These are phyloP conservation scores for Mormyrus proboscirostris DNA, from an alignment of 2,797 vertebrate genomes.

Conservation along the genomic window DNA sequence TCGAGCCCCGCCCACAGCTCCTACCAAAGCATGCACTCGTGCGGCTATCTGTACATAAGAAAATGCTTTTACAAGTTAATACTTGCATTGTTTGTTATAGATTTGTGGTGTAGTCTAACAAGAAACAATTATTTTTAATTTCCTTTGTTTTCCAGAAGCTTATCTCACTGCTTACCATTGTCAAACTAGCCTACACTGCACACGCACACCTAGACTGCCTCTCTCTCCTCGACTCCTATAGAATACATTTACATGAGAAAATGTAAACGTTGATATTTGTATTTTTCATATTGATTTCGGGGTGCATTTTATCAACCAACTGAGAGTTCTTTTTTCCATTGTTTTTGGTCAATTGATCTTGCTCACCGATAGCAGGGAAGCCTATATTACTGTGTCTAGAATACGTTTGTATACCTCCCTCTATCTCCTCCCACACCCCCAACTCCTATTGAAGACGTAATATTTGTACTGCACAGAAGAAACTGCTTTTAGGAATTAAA, in stretches of 20 bases:
- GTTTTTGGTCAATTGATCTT: background rate
- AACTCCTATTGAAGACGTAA: too few relatives aligned
- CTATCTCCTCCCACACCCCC: too few relatives aligned
- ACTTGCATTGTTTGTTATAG: background rate
- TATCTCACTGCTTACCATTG: background rate
- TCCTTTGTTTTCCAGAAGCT: background rate
- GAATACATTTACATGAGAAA: background rate
- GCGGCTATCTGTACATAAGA: background rate
- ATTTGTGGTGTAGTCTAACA: background rate
- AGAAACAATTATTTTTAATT: background rate
- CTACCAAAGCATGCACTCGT: background rate
- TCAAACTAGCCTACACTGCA: background rate
- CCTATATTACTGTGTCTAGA: too few relatives aligned
- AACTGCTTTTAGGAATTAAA: too few relatives aligned
- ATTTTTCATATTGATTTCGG: background rate
- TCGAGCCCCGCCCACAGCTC: too few relatives aligned
- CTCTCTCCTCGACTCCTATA: background rate
- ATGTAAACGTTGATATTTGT: background rate
- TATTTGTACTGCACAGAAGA: too few relatives aligned
- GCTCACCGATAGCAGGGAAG: too few relatives aligned
- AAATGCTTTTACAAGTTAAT: background rate
- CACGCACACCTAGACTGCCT: background rate
- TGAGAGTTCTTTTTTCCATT: background rate
- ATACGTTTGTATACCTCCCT: too few relatives aligned
- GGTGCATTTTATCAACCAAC: background rate